Evolutionary conservation across 2,113 vertebrate species (phyloP).

Genomic region (Arenaria interpres): DNA sequence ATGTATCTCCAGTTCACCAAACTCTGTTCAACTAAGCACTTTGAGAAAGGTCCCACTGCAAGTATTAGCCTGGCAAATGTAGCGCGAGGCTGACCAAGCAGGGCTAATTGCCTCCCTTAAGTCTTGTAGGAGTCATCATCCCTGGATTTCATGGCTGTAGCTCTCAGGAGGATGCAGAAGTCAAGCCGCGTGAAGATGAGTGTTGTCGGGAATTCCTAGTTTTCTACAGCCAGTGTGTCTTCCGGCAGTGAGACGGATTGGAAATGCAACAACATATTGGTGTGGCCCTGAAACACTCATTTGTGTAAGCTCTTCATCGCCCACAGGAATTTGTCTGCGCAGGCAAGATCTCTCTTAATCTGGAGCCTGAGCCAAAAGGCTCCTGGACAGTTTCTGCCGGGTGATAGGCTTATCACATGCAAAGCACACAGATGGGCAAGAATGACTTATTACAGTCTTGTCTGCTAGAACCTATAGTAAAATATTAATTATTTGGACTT

Average conservation of each 20-base stretch:
- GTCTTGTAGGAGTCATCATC: background rate
- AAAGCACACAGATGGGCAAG: background rate
- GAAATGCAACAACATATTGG: background rate
- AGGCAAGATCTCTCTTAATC: background rate
- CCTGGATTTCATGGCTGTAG: background rate
- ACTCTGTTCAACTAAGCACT: background rate
- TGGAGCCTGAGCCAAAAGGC: background rate
- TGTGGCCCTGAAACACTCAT: background rate
- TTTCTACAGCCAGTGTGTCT: background rate
- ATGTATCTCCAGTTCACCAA: background rate
- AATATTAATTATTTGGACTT: background rate
- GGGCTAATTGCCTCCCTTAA: background rate
- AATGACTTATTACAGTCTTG: background rate
- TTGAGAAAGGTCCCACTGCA: background rate
- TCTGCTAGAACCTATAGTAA: background rate
- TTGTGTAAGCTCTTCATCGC: background rate
- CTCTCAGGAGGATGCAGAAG: background rate
- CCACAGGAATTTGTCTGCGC: background rate
- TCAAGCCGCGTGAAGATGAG: background rate
- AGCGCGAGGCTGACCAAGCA: background rate
- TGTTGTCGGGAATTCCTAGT: background rate
- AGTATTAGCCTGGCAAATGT: background rate
- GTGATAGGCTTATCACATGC: background rate
- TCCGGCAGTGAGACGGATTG: background rate
- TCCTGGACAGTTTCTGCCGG: background rate